Evolutionary conservation across 2,888 invertebrate genomes (phyloP), one percentile per base, ranked within the genome.

Genomic region (Fragum sueziense): DNA sequence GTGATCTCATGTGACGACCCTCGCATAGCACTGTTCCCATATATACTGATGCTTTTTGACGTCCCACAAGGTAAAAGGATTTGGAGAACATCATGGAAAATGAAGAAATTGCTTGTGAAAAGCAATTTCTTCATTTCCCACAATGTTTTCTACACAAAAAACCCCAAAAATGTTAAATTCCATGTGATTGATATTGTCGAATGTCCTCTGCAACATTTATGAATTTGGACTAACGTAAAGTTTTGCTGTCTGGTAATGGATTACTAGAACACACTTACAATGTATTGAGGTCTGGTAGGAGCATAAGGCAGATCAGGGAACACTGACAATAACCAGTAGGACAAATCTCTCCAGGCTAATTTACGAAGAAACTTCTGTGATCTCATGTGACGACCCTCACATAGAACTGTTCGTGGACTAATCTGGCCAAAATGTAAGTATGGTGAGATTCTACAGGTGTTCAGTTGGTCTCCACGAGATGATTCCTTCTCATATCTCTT

Each of bases 401-500:
- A 73, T 0, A 88, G 79, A 0, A 88, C 74, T 0, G 87, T 74
- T 9, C 86, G 65, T 20, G 87, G 88, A 62, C 86, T 86, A 62
- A 88, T 85, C 83, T 88, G 87, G 2, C 87, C 87, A 62, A 88
- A 88, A 65, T 80, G 80, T 7, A 80, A 72, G 33, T 85, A 85
- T 7, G 88, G 88, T 20, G 88, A 88, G 29, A 87, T 85, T 41
- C 82, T 65, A 68, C 86, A 86, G 6, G 88, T 88, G 70, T 88
- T 86, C 47, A 84, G 72, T 65, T 82, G 73, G 67, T 88, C 88
- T 11, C 84, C 80, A 62, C 88, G 54, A 7, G 86, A 80, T 14
- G 88, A 88, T 67, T 88, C 88, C 67, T 88, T 88, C 69, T 88
- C 88, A 79, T 88, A 88, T n/a, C 76, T 80, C 31, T 79, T 76